phyloP scores from a whole-genome alignment of 2,888 invertebrate genomes.

The Lissonota sp. region DNA sequence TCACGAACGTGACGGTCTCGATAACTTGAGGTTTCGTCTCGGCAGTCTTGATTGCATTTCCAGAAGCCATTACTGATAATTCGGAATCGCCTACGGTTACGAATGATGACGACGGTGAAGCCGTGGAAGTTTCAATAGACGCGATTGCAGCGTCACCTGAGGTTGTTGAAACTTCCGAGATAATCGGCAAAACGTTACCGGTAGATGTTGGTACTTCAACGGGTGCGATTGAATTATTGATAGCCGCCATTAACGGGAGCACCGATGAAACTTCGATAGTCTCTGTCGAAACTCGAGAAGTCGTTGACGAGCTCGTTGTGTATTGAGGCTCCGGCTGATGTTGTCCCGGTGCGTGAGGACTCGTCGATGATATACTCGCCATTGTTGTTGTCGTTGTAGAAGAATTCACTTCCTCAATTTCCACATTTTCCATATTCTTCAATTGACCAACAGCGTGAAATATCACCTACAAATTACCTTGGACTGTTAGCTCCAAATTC shows the following conservation, averaged over 20 bases:
- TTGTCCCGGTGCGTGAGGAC: conserved; percentile 72
- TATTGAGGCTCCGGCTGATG: conserved; percentile 65
- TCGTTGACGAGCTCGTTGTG: conserved; percentile 31
- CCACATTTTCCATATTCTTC: conserved; percentile 72
- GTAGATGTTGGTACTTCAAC: neutral
- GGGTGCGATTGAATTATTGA: neutral
- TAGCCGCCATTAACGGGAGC: no score
- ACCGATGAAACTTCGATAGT: neutral
- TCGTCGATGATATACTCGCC: conserved; percentile 65
- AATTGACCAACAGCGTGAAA: conserved; percentile 79
- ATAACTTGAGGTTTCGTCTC: conserved; percentile 55
- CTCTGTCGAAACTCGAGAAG: conserved; percentile 22
- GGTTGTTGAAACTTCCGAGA: neutral
- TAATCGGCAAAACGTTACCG: neutral
- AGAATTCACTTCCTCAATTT: conserved; percentile 54
- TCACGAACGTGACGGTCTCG: conserved; percentile 15
- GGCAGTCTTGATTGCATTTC: conserved; percentile 10
- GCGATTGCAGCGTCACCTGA: neutral
- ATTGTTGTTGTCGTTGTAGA: conserved; percentile 32
- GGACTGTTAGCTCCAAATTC: conserved; percentile 1
- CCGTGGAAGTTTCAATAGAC: neutral
- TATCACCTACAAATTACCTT: conserved; percentile 73
- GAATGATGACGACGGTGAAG: neutral
- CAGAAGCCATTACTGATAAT: conserved; percentile 2
- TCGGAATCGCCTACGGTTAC: neutral